Conservation (phyloP, 2,797 vertebrate genomes). For the Fistularia tabacaria region DNA sequence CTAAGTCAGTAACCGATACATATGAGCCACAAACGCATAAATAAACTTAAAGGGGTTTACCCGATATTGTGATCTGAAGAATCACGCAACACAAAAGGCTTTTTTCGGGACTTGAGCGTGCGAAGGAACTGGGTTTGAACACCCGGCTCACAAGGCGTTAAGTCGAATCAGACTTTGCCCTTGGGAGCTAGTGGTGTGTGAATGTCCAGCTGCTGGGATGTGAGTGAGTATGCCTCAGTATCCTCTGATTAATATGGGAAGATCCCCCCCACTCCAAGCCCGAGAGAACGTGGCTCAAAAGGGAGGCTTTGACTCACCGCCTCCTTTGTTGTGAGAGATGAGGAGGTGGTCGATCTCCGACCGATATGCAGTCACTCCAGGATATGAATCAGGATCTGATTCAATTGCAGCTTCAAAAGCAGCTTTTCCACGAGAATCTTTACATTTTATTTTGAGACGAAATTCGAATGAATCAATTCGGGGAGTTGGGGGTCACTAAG, state of each 20-base stretch:
- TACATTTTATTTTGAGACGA: too few relatives aligned
- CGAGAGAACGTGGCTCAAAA: conserved; percentile 52
- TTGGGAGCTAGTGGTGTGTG: not conserved
- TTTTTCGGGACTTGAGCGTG: too few relatives aligned
- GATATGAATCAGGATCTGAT: conserved; percentile 62
- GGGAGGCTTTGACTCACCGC: conserved; percentile 56
- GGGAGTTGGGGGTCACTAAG: too few relatives aligned
- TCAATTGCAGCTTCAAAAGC: conserved; percentile 46
- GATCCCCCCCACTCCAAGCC: conserved; percentile 37
- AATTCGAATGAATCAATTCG: conserved; percentile 22
- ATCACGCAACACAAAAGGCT: too few relatives aligned
- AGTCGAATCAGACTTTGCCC: conserved; percentile 1
- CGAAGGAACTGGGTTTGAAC: not conserved
- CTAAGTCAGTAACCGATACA: too few relatives aligned
- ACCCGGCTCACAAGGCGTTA: not conserved
- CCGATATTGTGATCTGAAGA: too few relatives aligned
- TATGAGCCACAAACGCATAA: too few relatives aligned
- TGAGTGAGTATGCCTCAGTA: conserved; percentile 26
- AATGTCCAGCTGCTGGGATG: conserved; percentile 17
- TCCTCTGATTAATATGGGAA: conserved; percentile 42
- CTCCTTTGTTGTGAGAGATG: conserved; percentile 52
- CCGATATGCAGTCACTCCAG: conserved; percentile 45
- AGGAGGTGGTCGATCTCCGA: conserved; percentile 52
- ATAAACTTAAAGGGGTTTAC: too few relatives aligned
- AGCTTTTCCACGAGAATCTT: conserved; percentile 47